Evolutionary conservation across 1,140 invertebrate genomes (phyloP), one percentile per base, ranked within the genome.

Genomic region (Oryctes rhinoceros): DNA sequence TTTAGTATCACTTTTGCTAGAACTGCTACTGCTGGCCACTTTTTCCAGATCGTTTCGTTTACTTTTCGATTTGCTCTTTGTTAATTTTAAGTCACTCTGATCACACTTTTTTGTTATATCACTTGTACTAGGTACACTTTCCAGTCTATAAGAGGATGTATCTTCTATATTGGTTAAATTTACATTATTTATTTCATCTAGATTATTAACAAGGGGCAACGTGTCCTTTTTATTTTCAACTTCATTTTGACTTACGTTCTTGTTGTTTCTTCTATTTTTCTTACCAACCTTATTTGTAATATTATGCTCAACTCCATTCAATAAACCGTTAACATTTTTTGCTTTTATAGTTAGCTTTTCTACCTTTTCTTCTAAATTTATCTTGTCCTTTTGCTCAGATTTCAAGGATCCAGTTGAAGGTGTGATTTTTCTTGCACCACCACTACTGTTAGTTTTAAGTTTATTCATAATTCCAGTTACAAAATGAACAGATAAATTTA

Each of bases 291-390:
- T 74, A 80, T 78, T 77, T n/a, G 53, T 35, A 13, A 80, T 79
- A 76, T 81, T 65, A 18, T 75, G 44, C n/a, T 53, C 37, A 71
- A 86, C 39, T 39, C 85, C 85, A 79, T 86, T 86, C 30, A 84
- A 76, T 39, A 86, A 77, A 15, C 85, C 85, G 81, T 86, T 85
- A 76, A 82, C 83, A 59, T 47, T 82, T 24, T 80, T 80, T 3
- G 39, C 18, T 47, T 78, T 78, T 53, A 78, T 53, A 35, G 47
- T 78, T 37, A 78, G n/a, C 30, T 78, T 78, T 15, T 78, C 76
- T 59, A 78, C 11, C 59, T 78, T 49, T 37, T 78, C 76, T 59
- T 78, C 76, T 53, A 78, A 53, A 37, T 78, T 78, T 53, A 78
- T 53, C 48, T 30, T 49, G 47, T 76, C 47, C 75, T 76, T 76